Evolutionary conservation across 2,797 vertebrate genomes (phyloP).

Genomic region (Sebastes matsubarae): DNA sequence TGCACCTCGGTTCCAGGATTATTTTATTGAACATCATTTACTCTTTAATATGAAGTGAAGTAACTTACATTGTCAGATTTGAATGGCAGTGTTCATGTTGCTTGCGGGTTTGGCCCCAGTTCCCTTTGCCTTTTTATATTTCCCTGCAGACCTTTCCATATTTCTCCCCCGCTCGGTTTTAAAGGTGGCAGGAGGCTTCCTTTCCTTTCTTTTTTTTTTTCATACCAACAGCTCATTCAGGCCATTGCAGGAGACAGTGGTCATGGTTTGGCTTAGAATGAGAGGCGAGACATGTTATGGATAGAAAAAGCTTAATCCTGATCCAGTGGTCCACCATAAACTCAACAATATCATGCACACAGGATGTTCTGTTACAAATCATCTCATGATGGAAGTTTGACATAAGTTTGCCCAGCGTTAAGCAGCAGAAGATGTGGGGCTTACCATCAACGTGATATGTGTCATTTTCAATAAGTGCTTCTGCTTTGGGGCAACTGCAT

Average conservation of each 20-base stretch:
- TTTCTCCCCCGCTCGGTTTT: slow-evolving; percentile 33
- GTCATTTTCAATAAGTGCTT: slow-evolving; percentile 58
- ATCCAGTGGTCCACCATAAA: slow-evolving; percentile 58
- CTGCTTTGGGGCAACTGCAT: slow-evolving; percentile 11
- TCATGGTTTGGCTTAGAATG: slow-evolving; percentile 62
- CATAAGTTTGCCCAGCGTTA: slow-evolving; percentile 36
- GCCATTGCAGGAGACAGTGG: slow-evolving; percentile 59
- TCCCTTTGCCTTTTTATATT: slow-evolving; percentile 47
- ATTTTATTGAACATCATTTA: slow-evolving; percentile 51
- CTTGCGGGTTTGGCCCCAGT: slow-evolving; percentile 77
- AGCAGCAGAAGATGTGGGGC: slow-evolving; percentile 56
- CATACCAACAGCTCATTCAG: slow-evolving; percentile 54
- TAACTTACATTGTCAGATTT: slow-evolving; percentile 71
- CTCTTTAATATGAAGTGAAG: slow-evolving; percentile 66
- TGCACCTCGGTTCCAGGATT: slow-evolving; percentile 24
- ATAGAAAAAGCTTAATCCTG: slow-evolving; percentile 38
- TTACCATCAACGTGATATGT: slow-evolving; percentile 49
- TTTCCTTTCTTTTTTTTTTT: slow-evolving; percentile 31
- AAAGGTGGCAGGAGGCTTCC: slow-evolving; percentile 55
- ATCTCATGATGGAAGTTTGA: slow-evolving; percentile 49
- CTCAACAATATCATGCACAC: slow-evolving; percentile 39
- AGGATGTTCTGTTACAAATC: slow-evolving; percentile 61
- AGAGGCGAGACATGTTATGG: slow-evolving; percentile 46
- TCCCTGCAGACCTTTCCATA: slow-evolving; percentile 50
- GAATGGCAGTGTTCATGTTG: slow-evolving; percentile 61